These are phyloP conservation scores for Alloscopus bannaensis DNA, from an alignment of 2,888 invertebrate genomes.

Conservation along the genomic window DNA sequence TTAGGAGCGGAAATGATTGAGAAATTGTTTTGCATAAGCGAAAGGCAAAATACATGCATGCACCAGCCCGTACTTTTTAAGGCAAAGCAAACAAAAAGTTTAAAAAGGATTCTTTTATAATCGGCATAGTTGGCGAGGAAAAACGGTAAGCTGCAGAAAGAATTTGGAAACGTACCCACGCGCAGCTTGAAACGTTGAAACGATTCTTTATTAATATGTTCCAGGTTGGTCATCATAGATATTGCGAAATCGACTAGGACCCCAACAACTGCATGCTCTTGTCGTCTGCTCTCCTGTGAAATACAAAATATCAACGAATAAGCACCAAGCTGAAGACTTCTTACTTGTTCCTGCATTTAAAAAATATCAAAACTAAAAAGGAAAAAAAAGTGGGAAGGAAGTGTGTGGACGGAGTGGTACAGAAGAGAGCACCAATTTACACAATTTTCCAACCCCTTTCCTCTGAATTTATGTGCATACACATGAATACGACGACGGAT, in stretches of 20 bases:
- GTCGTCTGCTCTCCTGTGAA: slow-evolving; percentile 83
- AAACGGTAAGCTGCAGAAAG: too few species aligned
- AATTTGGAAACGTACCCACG: slow-evolving; percentile 82
- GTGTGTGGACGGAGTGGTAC: too few species aligned
- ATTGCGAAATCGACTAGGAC: slow-evolving; percentile 96
- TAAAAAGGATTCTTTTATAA: not conserved
- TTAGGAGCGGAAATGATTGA: too few species aligned
- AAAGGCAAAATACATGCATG: too few species aligned
- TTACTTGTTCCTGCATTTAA: too few species aligned
- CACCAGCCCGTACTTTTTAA: too few species aligned
- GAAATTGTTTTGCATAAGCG: too few species aligned
- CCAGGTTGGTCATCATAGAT: slow-evolving; percentile 92
- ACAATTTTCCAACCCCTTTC: not conserved
- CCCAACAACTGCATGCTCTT: slow-evolving; percentile 90
- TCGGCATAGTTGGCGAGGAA: too few species aligned
- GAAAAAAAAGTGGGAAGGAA: too few species aligned
- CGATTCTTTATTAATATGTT: slow-evolving; percentile 96
- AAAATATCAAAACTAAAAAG: too few species aligned
- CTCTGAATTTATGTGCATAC: not conserved
- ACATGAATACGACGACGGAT: not conserved
- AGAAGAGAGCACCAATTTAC: not conserved
- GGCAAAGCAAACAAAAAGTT: not conserved
- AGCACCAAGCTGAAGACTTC: slow-evolving; percentile 42
- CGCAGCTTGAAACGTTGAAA: slow-evolving; percentile 96
- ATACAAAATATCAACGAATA: too few species aligned